phyloP scores from a whole-genome alignment of 2,113 vertebrate genomes.

The Sciurus niger region DNA sequence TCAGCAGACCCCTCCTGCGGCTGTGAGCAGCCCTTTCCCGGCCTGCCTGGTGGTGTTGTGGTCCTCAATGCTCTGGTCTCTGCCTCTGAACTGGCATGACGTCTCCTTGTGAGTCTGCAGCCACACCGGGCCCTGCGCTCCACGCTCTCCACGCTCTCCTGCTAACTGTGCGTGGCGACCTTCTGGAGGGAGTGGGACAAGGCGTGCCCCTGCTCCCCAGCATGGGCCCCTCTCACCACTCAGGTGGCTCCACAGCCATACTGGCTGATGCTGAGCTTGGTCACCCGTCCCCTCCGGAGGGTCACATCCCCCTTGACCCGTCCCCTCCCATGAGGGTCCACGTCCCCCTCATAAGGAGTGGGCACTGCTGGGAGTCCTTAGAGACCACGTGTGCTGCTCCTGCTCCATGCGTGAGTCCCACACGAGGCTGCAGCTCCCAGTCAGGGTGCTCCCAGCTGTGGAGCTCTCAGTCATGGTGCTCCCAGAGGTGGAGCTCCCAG shows the following conservation, averaged over 20 bases:
- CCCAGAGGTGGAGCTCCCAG: neutral
- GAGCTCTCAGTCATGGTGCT: neutral
- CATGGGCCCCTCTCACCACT: rapidly evolving
- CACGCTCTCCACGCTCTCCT: neutral
- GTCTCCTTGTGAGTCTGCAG: neutral
- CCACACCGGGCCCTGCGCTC: too few relatives aligned
- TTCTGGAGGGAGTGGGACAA: neutral
- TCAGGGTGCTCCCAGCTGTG: too few relatives aligned
- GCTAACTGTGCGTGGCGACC: neutral
- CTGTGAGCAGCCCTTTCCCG: neutral
- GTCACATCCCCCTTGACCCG: neutral
- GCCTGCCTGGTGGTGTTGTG: too few relatives aligned
- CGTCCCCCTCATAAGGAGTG: neutral
- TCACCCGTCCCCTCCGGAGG: too few relatives aligned
- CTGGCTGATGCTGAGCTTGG: too few relatives aligned
- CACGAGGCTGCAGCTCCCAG: neutral
- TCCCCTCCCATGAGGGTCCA: neutral
- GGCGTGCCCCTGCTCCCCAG: neutral
- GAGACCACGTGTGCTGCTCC: too few relatives aligned
- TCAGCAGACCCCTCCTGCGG: too few relatives aligned
- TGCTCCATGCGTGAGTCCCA: too few relatives aligned
- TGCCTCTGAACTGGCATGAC: neutral
- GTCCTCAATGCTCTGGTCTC: neutral
- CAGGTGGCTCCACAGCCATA: neutral
- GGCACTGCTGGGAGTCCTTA: neutral